These are phyloP conservation scores for Pristionchus mayeri DNA, from an alignment of 2,888 invertebrate species.

Conservation along the genomic window DNA sequence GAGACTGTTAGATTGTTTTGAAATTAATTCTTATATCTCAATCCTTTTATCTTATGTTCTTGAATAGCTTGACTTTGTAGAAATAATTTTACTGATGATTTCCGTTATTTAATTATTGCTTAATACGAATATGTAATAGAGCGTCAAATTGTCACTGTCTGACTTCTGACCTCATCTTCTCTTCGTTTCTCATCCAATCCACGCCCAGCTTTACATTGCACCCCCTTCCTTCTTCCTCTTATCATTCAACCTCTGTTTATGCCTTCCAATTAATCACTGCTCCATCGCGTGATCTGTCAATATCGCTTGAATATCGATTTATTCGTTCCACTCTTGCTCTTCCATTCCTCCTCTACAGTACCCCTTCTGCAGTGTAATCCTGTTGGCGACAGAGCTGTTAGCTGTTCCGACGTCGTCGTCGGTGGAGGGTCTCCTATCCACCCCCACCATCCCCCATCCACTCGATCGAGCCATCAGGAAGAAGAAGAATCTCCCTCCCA, in stretches of 20 bases:
- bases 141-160: no score
- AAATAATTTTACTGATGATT: no score
- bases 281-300: no score
- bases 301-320: background rate
- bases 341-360: background rate
- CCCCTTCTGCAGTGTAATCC: background rate
- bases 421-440: slow-evolving; percentile 21
- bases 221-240: background rate
- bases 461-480: background rate
- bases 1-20: no score
- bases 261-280: background rate
- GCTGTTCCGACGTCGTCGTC: slow-evolving; percentile 30
- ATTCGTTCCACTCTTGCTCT: no score
- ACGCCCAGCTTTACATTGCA: background rate
- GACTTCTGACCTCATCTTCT: background rate
- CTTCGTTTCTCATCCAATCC: background rate
- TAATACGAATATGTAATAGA: no score
- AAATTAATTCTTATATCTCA: no score
- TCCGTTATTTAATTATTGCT: no score
- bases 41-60: no score
- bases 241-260: background rate
- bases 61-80: no score
- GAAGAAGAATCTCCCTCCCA: background rate
- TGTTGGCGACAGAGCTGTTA: slow-evolving; percentile 45
- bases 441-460: background rate